phyloP scores from a whole-genome alignment of 2,113 vertebrate genomes.

The Pteruthius melanotis region DNA sequence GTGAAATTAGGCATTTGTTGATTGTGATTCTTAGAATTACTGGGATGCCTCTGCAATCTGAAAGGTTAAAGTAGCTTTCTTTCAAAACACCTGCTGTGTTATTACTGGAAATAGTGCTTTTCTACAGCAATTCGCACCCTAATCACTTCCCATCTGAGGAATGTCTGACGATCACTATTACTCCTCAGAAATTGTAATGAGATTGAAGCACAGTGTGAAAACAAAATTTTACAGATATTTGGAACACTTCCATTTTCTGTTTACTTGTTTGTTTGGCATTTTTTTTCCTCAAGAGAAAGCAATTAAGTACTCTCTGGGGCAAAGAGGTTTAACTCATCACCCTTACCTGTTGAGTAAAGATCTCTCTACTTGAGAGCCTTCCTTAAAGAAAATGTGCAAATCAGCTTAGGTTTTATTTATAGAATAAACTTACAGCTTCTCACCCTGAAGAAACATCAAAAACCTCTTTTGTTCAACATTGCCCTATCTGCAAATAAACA shows the following conservation, averaged over 20 bases:
- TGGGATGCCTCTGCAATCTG: conserved; percentile 5
- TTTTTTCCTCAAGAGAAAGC: not conserved
- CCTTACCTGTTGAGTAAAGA: not conserved
- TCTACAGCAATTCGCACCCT: not conserved
- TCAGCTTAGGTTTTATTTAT: not conserved
- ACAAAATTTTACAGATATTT: not conserved
- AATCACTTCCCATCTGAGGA: not conserved
- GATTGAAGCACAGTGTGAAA: not conserved
- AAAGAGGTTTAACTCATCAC: not conserved
- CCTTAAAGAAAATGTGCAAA: not conserved
- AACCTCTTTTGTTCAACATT: not conserved
- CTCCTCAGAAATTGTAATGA: conserved; percentile 12
- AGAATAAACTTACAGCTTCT: not conserved
- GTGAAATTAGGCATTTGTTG: conserved; percentile 1
- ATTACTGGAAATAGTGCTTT: conserved; percentile 3
- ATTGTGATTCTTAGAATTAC: conserved; percentile 8
- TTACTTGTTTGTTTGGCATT: not conserved
- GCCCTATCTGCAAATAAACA: not conserved
- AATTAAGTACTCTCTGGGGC: not conserved
- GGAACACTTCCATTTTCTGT: not conserved
- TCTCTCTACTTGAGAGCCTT: not conserved
- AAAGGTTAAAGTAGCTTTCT: conserved; percentile 18
- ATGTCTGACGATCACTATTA: not conserved
- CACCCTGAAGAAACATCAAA: not conserved
- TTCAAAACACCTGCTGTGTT: conserved; percentile 43